Conservation (phyloP, 2,888 invertebrate genomes). For the Geotrupes spiniger region DNA sequence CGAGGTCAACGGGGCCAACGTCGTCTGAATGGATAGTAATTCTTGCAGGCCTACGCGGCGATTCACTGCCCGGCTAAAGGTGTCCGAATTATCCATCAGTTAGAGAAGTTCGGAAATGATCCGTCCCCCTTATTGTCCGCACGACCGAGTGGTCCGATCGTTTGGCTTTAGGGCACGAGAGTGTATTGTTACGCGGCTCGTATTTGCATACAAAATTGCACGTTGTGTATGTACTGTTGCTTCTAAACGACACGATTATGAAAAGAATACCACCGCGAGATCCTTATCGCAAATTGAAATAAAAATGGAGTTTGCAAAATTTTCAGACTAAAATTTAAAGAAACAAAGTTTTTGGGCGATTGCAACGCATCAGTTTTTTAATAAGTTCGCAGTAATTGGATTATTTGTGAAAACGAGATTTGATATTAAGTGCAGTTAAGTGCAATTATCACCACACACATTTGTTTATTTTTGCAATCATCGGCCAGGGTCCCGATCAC, state of each 20-base stretch:
- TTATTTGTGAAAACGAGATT: too few relatives aligned
- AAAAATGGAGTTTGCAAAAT: not conserved
- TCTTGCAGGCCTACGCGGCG: slow-evolving; percentile 17
- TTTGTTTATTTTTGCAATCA: too few relatives aligned
- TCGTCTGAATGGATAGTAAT: slow-evolving; percentile 35
- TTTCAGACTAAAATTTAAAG: too few relatives aligned
- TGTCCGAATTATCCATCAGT: slow-evolving; percentile 7
- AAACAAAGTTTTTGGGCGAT: too few relatives aligned
- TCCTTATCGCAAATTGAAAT: slow-evolving; percentile 1
- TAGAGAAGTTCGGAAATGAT: slow-evolving; percentile 2
- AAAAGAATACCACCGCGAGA: not conserved
- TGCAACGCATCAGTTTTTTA: too few relatives aligned
- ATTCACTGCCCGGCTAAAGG: slow-evolving; percentile 2
- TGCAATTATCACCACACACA: too few relatives aligned
- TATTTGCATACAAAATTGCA: slow-evolving; percentile 6
- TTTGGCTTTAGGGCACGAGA: not conserved
- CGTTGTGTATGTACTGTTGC: not conserved
- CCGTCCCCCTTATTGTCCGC: slow-evolving; percentile 1
- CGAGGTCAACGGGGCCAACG: slow-evolving; percentile 35
- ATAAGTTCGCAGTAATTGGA: too few relatives aligned
- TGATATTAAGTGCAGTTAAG: too few relatives aligned
- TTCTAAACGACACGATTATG: not conserved
- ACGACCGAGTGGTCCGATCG: not conserved
- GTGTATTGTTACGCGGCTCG: not conserved
- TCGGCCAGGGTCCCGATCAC: too few relatives aligned